Base-by-base conservation (phyloP, 2,888 invertebrate genomes). In the Xestia xanthographa region DNA sequence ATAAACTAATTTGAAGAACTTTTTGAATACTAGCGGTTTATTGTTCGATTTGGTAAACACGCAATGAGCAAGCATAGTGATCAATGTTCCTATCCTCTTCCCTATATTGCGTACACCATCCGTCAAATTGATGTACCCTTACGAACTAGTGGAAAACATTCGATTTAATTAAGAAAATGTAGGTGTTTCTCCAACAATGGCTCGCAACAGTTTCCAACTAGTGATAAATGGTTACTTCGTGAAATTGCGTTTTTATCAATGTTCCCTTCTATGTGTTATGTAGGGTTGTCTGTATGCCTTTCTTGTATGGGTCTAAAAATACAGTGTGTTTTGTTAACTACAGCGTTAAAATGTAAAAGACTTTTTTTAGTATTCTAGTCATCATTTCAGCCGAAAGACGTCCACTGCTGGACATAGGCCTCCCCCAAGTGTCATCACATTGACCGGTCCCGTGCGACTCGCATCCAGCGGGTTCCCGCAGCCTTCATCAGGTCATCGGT, bases 101-200 rank as follows among this genome's bases (percentile, higher is more conserved):
- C 14, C 3, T 20, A 20, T 34, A 50, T 41, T 65, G 63, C 41
- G 34, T 20, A 6, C 14, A 75, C 26, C n/a, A 48, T 82, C 53
- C 41, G 29, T 79, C 83, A 80, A 77, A 70, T 45, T 48, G 70
- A 70, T 76, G 29, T 77, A 20, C 48, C 14, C 34, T 17, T 9
- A 11, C 41, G 43, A 67, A 45, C 20, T 60, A 26, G 62, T 72
- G 11, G 34, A 60, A 69, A 62, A 72, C 69, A 80, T 80, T 82
- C 77, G 38, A 81, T 85, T 84, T 85, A 82, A 82, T 82, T 82
- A 82, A 85, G 76, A 82, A 82, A 82, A 84, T 82, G 84, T 79
- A 56, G 34, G 73, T 74, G 60, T 68, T 80, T 72, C 45, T 29
- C 45, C 50, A 74, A 75, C 80, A 84, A 82, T 82, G 38, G 71